Conservation (phyloP, 2,113 vertebrate species). For the Puffinus mauretanicus region DNA sequence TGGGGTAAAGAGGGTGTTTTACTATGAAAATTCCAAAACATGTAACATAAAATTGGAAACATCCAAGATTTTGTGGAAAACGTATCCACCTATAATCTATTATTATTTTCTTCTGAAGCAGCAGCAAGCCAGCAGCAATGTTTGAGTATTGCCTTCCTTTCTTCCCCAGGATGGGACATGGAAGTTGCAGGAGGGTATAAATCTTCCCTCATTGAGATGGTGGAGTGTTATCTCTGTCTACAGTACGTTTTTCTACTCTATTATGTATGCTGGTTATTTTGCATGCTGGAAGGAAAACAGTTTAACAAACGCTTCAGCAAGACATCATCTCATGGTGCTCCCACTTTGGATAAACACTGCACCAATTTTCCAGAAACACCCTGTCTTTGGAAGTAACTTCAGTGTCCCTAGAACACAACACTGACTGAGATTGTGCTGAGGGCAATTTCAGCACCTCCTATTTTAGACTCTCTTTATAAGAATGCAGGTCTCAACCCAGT, state of each 20-base stretch:
- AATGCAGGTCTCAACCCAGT: not conserved
- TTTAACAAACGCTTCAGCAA: not conserved
- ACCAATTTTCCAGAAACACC: not conserved
- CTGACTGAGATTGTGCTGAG: not conserved
- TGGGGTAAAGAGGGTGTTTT: not conserved
- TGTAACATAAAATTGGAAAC: not conserved
- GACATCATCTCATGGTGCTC: not conserved
- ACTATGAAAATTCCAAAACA: not conserved
- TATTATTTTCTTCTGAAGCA: not conserved
- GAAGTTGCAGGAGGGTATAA: not conserved
- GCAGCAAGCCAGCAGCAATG: not conserved
- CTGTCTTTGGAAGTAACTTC: not conserved
- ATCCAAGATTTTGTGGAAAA: not conserved
- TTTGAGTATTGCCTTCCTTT: not conserved
- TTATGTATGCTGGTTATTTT: not conserved
- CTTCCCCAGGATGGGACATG: not conserved
- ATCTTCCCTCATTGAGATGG: not conserved
- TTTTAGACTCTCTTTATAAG: not conserved
- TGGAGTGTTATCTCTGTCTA: not conserved
- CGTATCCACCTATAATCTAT: not conserved
- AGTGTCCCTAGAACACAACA: not conserved
- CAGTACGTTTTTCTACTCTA: not conserved
- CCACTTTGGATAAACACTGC: not conserved
- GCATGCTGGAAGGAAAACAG: not conserved
- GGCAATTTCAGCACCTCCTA: not conserved